Evolutionary conservation across 2,113 vertebrate genomes (phyloP).

Genomic region (Albula goreensis): DNA sequence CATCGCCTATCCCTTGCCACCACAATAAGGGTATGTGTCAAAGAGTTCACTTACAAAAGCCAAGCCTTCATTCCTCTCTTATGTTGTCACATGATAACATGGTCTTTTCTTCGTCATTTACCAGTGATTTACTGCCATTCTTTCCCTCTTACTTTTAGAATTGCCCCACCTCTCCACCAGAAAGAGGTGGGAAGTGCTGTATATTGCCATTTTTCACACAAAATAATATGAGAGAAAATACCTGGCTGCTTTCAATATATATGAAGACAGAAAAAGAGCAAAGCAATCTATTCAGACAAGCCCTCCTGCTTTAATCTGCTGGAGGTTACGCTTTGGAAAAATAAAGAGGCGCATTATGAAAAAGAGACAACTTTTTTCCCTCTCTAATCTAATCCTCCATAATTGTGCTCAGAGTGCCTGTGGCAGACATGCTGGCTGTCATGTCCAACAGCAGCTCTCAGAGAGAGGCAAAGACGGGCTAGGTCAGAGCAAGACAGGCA

Average conservation of each 20-base stretch:
- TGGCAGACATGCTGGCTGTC: slow-evolving; percentile 46
- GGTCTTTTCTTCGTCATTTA: slow-evolving; percentile 59
- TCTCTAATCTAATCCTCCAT: slow-evolving; percentile 48
- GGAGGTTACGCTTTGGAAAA: background rate
- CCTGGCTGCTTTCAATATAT: slow-evolving; percentile 8
- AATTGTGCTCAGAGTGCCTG: slow-evolving; percentile 36
- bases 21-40: slow-evolving; percentile 70
- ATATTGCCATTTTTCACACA: background rate
- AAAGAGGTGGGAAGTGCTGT: background rate
- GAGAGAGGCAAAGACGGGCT: background rate
- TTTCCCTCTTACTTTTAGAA: slow-evolving; percentile 15
- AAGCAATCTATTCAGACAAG: background rate
- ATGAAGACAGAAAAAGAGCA: slow-evolving; percentile 8
- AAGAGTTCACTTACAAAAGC: slow-evolving; percentile 65
- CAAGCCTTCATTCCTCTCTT: slow-evolving; percentile 72
- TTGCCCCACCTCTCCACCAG: background rate
- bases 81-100: slow-evolving; percentile 68
- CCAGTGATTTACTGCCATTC: slow-evolving; percentile 67
- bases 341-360: slow-evolving; percentile 13
- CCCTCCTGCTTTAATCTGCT: slow-evolving; percentile 1
- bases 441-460: slow-evolving; percentile 33
- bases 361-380: background rate
- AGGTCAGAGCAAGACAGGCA: background rate
- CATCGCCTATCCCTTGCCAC: slow-evolving; percentile 62
- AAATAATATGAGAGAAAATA: slow-evolving; percentile 11